Base-by-base conservation (phyloP, 2,113 vertebrate species). In the Apteryx mantelli region DNA sequence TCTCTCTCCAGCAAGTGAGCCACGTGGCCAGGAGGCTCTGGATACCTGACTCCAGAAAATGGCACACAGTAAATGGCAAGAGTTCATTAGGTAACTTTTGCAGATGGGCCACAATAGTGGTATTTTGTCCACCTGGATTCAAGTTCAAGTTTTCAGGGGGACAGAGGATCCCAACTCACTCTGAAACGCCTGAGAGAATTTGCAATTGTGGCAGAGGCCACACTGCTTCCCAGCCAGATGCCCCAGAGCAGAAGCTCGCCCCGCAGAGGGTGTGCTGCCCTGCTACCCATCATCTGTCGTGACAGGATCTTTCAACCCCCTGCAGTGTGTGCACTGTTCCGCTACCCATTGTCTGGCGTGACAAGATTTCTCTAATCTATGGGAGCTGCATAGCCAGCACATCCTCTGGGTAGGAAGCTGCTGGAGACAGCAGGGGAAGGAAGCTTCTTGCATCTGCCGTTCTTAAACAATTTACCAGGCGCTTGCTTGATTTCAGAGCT, bases 301-400 rank as follows among this genome's bases (percentile, higher is more conserved):
- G 1, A 21, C 11, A 76, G 40, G 28, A 38, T 56, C 86, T 42
- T 36, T 86, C 28, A 19, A 48, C 19, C 14, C 12, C 12, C 11
- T 10, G 5, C 44, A 20, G 7, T 2, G 19, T 13, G 14, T 13
- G 7, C 0, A 42, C 34, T 83, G 42, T 48, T 84, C 26, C 74
- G 65, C 50, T 44, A 2, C 12, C 19, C 21, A 0, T 1, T 4
- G 3, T 30, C 44, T 66, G 8, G 22, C 34, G 24, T 0, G 1
- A 19, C 13, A 76, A 36, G 25, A 38, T 56, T 88, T 42, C 40
- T 88, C 28, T 46, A 65, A 52, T 40, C 16, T 20, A 13, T 40
- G 63, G 36, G 20, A 89, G 40, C 40, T 66, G 30, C 42, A 40
- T 7, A 42, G 25, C 52, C 65, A 4, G 2, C 70, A 9, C n/a